These are phyloP conservation scores for Drosophila takahashii DNA, from an alignment of 1,140 invertebrate species.

Conservation along the genomic window DNA sequence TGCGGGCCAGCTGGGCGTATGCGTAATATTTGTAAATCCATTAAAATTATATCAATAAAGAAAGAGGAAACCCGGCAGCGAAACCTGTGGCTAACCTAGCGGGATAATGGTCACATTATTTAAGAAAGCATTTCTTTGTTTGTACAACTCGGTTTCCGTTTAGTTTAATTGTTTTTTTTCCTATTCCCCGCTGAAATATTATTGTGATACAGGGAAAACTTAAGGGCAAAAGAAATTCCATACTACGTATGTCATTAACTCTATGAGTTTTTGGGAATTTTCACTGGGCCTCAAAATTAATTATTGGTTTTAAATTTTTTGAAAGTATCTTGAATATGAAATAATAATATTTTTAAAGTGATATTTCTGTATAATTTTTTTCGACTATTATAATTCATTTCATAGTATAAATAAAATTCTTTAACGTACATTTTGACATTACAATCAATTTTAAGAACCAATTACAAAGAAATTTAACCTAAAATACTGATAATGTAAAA, in stretches of 20 bases:
- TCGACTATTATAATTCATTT: no score
- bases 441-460: no score
- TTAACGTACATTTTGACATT: no score
- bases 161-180: slow-evolving; percentile 18
- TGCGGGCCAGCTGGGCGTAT: slow-evolving; percentile 31
- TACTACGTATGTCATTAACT: not conserved
- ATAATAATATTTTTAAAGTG: no score
- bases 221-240: not conserved
- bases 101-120: slow-evolving; percentile 19
- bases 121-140: slow-evolving; percentile 23
- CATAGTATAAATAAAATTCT: no score
- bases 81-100: not conserved
- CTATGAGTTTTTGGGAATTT: not conserved
- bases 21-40: slow-evolving; percentile 34
- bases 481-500: no score
- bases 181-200: not conserved
- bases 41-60: slow-evolving; percentile 42
- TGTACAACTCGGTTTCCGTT: slow-evolving; percentile 7
- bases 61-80: slow-evolving; percentile 18
- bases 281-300: not conserved
- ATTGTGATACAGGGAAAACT: not conserved
- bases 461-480: no score
- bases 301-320: not conserved
- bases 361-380: no score
- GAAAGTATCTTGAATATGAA: no score